These are phyloP conservation scores for Linurgus olivaceus DNA, from an alignment of 2,797 vertebrate genomes.

Conservation along the genomic window DNA sequence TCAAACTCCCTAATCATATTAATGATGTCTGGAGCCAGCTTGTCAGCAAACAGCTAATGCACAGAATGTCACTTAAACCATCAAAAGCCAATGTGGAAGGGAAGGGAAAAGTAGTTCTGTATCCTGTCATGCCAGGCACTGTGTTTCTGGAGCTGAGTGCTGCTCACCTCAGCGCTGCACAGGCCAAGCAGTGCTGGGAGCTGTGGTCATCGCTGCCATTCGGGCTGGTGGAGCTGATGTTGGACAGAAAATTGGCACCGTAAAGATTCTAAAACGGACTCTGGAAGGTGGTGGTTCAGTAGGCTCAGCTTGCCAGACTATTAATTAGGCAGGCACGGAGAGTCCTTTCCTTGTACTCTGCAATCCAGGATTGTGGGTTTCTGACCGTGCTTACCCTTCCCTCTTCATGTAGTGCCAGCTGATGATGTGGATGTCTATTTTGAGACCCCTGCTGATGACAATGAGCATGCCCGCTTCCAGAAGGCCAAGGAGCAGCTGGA, in stretches of 20 bases:
- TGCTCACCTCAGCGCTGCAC: neutral
- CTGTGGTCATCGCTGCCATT: neutral
- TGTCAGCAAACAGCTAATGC: neutral
- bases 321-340: neutral
- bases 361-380: neutral
- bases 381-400: neutral
- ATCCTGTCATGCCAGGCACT: neutral
- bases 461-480: conserved; percentile 96
- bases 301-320: neutral
- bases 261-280: neutral
- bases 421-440: conserved; percentile 98
- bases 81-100: neutral
- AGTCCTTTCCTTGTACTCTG: neutral
- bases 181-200: neutral
- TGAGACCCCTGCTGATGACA: conserved; percentile 94
- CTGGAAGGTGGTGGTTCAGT: neutral
- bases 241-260: neutral
- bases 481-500: conserved; percentile 97
- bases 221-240: neutral
- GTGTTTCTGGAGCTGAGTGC: neutral
- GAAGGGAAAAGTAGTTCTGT: neutral
- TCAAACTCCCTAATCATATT: neutral
- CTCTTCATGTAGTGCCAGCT: conserved; percentile 80
- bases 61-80: neutral
- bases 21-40: neutral